Percentiles rank a stretch among this genome's conserved stretches.
Conservation (phyloP, 2,888 invertebrate species). For the Leptarthrus brevirostris region DNA sequence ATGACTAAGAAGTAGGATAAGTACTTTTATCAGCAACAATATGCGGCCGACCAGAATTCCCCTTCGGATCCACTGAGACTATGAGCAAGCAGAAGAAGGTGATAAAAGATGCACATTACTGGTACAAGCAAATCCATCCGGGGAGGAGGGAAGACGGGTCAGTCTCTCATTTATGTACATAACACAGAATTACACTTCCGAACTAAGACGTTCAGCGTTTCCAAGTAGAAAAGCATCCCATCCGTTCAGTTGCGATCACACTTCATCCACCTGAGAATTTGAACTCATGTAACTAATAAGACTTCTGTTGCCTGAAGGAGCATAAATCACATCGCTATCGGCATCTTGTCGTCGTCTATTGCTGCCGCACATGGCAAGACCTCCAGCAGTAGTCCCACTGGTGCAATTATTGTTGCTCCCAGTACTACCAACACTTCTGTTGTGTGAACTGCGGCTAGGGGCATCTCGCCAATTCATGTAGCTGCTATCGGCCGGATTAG, state of each 20-base stretch:
- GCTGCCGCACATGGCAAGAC: constrained; percentile 33
- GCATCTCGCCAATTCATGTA: constrained; percentile 61
- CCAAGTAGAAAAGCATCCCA: constrained; percentile 9
- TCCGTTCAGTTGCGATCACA: constrained; percentile 19
- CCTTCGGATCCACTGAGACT: not conserved
- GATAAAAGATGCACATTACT: too few relatives aligned
- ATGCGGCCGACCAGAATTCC: constrained; percentile 29
- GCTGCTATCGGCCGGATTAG: constrained; percentile 53
- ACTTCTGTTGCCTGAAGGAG: constrained; percentile 65
- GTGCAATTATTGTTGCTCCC: constrained; percentile 54
- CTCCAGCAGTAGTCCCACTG: constrained; percentile 1
- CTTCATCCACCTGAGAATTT: constrained; percentile 28
- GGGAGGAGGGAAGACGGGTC: constrained; percentile 13
- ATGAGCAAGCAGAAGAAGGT: too few relatives aligned
- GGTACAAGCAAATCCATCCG: too few relatives aligned
- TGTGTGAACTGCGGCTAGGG: constrained; percentile 58
- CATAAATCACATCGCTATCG: constrained; percentile 65
- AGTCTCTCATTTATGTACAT: constrained; percentile 38
- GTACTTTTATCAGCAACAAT: constrained; percentile 39
- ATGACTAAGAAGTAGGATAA: constrained; percentile 21
- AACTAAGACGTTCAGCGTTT: constrained; percentile 9
- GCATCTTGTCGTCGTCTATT: constrained; percentile 52
- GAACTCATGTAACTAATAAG: constrained; percentile 64
- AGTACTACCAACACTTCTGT: constrained; percentile 55
- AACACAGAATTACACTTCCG: constrained; percentile 37